Percentiles rank a stretch among this genome's conserved stretches.
Conservation (phyloP, 1,140 invertebrate genomes). For the Berghia stephanieae region DNA sequence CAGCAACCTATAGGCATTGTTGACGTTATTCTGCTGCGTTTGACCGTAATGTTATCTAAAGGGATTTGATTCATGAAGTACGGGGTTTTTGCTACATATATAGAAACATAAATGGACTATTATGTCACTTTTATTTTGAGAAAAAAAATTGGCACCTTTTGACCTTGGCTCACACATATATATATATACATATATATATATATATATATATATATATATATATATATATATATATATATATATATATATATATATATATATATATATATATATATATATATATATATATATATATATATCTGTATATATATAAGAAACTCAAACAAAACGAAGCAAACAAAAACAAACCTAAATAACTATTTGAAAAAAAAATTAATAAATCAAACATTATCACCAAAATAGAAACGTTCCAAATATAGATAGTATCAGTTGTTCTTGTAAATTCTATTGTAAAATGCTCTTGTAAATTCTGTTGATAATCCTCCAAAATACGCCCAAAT, state of each 20-base stretch:
- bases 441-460: background rate
- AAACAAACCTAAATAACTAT: background rate
- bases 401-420: background rate
- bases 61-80: no score
- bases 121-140: no score
- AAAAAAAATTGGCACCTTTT: no score
- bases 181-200: constrained; percentile 5
- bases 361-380: background rate
- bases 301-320: no score
- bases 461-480: background rate
- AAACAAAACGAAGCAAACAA: no score
- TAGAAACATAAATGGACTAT: no score
- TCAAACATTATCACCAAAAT: background rate
- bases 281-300: background rate
- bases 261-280: background rate
- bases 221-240: background rate
- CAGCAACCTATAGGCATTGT: no score
- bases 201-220: background rate
- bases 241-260: no score
- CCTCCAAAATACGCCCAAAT: background rate
- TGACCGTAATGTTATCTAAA: no score
- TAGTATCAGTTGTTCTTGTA: background rate
- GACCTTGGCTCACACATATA: no score
- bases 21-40: no score
- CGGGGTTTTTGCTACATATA: no score